Percentiles rank a stretch among this genome's conserved stretches.
These are phyloP conservation scores for Artibeus lituratus DNA, from an alignment of 2,797 vertebrate species.

Conservation along the genomic window DNA sequence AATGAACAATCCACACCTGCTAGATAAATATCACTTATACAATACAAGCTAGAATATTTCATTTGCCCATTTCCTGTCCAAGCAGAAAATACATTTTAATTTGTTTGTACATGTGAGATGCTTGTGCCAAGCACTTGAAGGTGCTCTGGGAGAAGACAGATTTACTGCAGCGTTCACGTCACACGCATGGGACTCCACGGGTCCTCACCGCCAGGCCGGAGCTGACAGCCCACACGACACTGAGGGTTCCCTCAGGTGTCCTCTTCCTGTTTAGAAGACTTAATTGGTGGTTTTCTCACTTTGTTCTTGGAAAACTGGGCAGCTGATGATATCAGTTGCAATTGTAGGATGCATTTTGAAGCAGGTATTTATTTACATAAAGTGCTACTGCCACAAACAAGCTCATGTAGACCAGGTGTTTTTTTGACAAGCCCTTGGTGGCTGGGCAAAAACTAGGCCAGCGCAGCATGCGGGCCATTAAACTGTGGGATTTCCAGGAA, in stretches of 20 bases:
- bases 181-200: fast-evolving
- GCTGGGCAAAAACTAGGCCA: neutral
- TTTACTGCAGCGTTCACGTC: too few species aligned
- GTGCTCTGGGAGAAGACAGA: too few species aligned
- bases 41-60: neutral
- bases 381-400: too few species aligned
- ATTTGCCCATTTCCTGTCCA: neutral
- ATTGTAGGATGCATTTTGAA: neutral
- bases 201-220: fast-evolving
- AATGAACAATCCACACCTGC: neutral
- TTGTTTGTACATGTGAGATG: neutral
- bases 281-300: neutral
- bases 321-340: neutral
- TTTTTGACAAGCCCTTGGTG: neutral
- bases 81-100: neutral
- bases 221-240: fast-evolving
- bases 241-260: fast-evolving
- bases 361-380: neutral
- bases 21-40: fast-evolving
- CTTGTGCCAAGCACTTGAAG: neutral
- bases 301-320: neutral
- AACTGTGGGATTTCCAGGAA: neutral
- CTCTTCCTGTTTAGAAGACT: neutral
- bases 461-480: fast-evolving
- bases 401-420: neutral